A percentile compares a stretch with the other conserved stretches of the same genome.
Evolutionary conservation across 53 echinoderm and acorn worm species (phyloP).

Genomic region (Stichopus horrens): DNA sequence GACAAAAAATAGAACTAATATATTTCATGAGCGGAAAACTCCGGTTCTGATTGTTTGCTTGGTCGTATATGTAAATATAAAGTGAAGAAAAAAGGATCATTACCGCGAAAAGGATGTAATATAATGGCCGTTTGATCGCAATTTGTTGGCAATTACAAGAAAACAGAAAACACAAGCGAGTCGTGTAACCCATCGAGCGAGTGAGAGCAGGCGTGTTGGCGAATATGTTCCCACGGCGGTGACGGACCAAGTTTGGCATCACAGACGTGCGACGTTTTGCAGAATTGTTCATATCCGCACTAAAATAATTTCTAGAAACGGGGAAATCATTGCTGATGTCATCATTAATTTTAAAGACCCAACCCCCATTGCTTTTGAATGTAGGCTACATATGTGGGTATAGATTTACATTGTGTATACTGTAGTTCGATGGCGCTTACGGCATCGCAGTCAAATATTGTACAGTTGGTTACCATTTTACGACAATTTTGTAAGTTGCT

Average conservation of each 20-base stretch:
- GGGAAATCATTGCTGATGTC: too few relatives aligned
- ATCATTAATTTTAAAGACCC: too few relatives aligned
- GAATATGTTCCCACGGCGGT: background rate
- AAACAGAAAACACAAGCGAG: background rate
- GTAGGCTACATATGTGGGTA: too few relatives aligned
- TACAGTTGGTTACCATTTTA: too few relatives aligned
- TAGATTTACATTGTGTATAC: too few relatives aligned
- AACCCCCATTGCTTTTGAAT: too few relatives aligned
- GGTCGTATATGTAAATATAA: background rate
- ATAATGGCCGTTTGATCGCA: slow-evolving; percentile 5
- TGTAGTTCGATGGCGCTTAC: too few relatives aligned
- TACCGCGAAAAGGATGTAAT: background rate
- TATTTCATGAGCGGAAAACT: background rate
- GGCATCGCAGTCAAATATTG: too few relatives aligned
- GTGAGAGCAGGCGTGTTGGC: slow-evolving; percentile 16
- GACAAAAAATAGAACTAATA: background rate
- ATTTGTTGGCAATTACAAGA: slow-evolving; percentile 11
- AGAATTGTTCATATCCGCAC: too few relatives aligned
- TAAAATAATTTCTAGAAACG: too few relatives aligned
- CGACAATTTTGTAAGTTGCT: too few relatives aligned
- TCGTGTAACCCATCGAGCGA: slow-evolving; percentile 22
- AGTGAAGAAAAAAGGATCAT: too few relatives aligned
- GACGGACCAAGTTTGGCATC: background rate
- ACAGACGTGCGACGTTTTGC: background rate
- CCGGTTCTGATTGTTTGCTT: slow-evolving; percentile 5